phyloP scores from a whole-genome alignment of 2,797 vertebrate species.

The Sebastes reedi region DNA sequence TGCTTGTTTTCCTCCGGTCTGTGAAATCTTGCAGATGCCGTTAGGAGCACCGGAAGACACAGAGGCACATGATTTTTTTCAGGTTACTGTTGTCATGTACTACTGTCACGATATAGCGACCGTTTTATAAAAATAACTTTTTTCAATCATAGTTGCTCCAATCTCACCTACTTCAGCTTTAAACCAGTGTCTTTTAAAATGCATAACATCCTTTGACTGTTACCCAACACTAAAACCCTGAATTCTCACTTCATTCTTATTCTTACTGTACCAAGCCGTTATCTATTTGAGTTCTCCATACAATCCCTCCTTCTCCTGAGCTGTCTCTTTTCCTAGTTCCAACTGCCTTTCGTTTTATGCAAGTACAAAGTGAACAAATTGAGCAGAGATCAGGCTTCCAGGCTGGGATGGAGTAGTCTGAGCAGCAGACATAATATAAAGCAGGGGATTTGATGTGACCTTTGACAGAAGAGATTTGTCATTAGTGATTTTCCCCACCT shows the following conservation, averaged over 20 bases:
- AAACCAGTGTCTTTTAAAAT: slow-evolving; percentile 5
- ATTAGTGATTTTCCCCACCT: slow-evolving; percentile 43
- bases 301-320: neutral
- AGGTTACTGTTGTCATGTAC: too few relatives aligned
- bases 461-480: slow-evolving; percentile 56
- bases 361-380: slow-evolving; percentile 15
- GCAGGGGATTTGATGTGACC: slow-evolving; percentile 56
- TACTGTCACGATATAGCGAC: too few relatives aligned
- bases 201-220: slow-evolving; percentile 20
- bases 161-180: neutral
- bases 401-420: neutral
- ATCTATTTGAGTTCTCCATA: slow-evolving; percentile 6
- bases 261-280: neutral
- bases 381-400: slow-evolving; percentile 18
- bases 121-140: too few relatives aligned
- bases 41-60: too few relatives aligned
- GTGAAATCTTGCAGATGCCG: too few relatives aligned
- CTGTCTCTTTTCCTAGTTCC: neutral
- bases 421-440: slow-evolving; percentile 23
- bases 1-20: too few relatives aligned
- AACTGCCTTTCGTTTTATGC: slow-evolving; percentile 15
- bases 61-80: too few relatives aligned
- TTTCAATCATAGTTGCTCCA: too few relatives aligned
- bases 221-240: neutral
- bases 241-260: slow-evolving; percentile 3